phyloP scores from a whole-genome alignment of 2,113 vertebrate genomes.

The Phyllopteryx taeniolatus region DNA sequence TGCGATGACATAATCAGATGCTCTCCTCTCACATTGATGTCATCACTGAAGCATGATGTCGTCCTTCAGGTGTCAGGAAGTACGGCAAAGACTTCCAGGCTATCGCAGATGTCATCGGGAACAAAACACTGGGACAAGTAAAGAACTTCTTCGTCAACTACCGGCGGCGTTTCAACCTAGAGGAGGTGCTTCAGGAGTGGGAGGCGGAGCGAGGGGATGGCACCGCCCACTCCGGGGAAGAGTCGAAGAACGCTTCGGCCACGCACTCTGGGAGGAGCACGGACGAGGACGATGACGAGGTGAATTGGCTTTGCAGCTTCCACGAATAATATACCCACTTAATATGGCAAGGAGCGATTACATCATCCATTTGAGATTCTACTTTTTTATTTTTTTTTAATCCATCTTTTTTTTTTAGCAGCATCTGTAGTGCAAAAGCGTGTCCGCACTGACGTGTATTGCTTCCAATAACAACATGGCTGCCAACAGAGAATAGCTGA shows the following conservation, averaged over 20 bases:
- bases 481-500: too few relatives aligned
- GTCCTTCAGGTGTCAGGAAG: constrained; percentile 89
- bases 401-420: too few relatives aligned
- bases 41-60: background rate
- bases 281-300: constrained; percentile 97
- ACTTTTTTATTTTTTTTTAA: too few relatives aligned
- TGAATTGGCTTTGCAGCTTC: constrained; percentile 10
- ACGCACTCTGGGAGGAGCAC: constrained; percentile 95
- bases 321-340: too few relatives aligned
- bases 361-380: too few relatives aligned
- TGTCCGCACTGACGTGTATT: too few relatives aligned
- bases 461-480: too few relatives aligned
- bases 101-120: constrained; percentile 98
- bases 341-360: background rate
- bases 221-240: constrained; percentile 87
- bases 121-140: constrained; percentile 98
- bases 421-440: too few relatives aligned
- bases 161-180: constrained; percentile 98
- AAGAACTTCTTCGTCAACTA: constrained; percentile 99
- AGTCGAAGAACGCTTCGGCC: constrained; percentile 90
- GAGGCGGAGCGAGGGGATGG: constrained; percentile 98
- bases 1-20: background rate
- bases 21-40: background rate
- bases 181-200: constrained; percentile 99
- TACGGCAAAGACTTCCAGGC: constrained; percentile 99